Conservation (phyloP, 1,140 invertebrate species). For the Eupristina koningsbergeri region DNA sequence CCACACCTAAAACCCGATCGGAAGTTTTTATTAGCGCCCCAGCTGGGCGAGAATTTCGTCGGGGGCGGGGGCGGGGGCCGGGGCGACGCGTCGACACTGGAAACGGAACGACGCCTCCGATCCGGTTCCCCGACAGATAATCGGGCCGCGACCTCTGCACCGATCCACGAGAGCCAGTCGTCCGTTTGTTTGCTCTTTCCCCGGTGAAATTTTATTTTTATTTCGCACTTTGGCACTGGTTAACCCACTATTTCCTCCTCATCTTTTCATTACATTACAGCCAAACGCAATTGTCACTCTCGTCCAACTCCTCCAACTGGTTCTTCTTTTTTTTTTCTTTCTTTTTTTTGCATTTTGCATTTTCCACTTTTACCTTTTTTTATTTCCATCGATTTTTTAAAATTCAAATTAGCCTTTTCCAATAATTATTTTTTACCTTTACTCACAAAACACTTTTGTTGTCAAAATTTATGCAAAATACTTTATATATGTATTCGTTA, state of each 20-base stretch:
- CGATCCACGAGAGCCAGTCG: slow-evolving; percentile 42
- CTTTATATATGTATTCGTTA: no score
- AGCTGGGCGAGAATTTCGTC: slow-evolving; percentile 4
- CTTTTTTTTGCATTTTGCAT: no score
- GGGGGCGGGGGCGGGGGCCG: not conserved
- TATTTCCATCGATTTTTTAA: no score
- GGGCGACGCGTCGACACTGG: slow-evolving; percentile 6
- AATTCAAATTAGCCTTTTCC: no score
- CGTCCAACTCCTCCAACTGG: not conserved
- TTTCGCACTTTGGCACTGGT: not conserved
- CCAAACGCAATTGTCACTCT: not conserved
- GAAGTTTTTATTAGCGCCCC: slow-evolving; percentile 38
- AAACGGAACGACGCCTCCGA: not conserved
- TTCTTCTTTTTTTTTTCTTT: not conserved
- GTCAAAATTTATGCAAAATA: no score
- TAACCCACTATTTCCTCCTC: not conserved
- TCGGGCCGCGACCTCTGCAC: no score
- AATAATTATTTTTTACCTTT: no score
- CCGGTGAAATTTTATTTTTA: slow-evolving; percentile 19
- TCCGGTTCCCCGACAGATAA: no score
- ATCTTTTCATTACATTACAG: no score
- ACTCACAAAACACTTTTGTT: no score
- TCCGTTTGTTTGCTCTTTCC: no score
- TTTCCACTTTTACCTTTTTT: no score
- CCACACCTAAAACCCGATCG: not conserved